phyloP scores from a whole-genome alignment of 2,113 vertebrate genomes.

The Upupa epops region DNA sequence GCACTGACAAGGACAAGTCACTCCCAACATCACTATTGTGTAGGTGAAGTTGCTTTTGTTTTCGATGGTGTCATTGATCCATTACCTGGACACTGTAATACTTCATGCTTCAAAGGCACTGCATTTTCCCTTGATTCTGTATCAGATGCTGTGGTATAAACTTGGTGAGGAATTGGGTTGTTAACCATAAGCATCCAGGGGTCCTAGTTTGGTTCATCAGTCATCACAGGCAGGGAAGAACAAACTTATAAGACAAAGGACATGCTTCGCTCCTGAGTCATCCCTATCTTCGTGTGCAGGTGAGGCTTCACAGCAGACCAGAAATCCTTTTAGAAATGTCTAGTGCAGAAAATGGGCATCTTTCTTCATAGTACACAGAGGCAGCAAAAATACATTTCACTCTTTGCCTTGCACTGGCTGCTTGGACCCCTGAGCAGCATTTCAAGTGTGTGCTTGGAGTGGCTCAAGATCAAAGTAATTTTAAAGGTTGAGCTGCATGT shows the following conservation, averaged over 20 bases:
- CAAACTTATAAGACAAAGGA: not conserved
- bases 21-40: not conserved
- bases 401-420: not conserved
- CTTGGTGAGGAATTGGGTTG: not conserved
- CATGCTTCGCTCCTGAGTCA: fast-evolving
- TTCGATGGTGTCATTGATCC: not conserved
- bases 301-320: not conserved
- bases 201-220: not conserved
- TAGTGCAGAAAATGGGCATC: not conserved
- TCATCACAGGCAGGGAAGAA: not conserved
- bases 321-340: not conserved
- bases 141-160: not conserved
- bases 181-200: not conserved
- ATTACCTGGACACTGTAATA: not conserved
- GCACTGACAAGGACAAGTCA: not conserved
- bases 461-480: not conserved
- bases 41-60: not conserved
- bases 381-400: not conserved
- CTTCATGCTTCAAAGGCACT: not conserved
- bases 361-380: not conserved
- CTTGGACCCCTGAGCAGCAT: not conserved
- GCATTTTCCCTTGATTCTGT: not conserved
- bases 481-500: not conserved
- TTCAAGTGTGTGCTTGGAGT: not conserved
- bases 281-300: not conserved